Evolutionary conservation across 1,140 invertebrate species (phyloP).

Genomic region (Papilio glaucus): DNA sequence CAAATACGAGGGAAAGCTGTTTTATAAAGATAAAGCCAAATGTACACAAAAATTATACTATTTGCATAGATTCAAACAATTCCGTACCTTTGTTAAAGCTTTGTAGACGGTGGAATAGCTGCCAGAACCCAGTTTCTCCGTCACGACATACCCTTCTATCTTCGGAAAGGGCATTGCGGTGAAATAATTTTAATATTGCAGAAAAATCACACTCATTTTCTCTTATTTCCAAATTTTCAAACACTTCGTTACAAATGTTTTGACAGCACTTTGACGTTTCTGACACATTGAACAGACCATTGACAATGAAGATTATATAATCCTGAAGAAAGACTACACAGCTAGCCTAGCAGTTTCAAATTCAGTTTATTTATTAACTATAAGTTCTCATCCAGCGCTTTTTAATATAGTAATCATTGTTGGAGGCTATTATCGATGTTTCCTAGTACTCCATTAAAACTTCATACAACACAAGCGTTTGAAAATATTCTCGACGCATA

Average conservation of each 20-base stretch:
- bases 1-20: neutral
- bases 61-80: constrained; percentile 23
- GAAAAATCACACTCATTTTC: neutral
- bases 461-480: no score
- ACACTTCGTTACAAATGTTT: constrained; percentile 1
- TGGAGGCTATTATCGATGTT: no score
- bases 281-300: neutral
- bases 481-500: no score
- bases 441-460: no score
- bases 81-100: constrained; percentile 89
- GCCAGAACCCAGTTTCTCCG: constrained; percentile 93
- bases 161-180: constrained; percentile 83
- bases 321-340: no score
- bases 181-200: neutral
- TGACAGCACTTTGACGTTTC: constrained; percentile 21
- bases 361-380: no score
- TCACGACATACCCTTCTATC: constrained; percentile 87
- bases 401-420: no score
- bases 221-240: constrained; percentile 20
- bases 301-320: neutral
- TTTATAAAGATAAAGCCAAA: constrained; percentile 6
- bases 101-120: constrained; percentile 95
- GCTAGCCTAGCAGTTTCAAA: no score
- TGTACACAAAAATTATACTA: constrained; percentile 37
- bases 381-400: no score